phyloP scores from a whole-genome alignment of 2,888 invertebrate genomes.

The Andrena dorsata region DNA sequence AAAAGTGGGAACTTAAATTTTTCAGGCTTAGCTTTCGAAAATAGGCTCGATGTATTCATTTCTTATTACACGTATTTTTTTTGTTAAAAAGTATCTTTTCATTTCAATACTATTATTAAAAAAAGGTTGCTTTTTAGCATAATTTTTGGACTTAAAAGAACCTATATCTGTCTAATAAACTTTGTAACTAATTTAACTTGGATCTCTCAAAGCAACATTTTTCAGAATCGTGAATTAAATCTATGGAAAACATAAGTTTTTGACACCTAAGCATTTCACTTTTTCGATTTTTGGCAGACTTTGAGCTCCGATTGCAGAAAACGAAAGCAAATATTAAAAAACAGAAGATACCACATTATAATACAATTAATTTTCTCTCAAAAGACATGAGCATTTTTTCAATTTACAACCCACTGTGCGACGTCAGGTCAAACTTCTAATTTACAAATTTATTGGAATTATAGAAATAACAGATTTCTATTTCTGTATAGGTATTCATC shows the following conservation, averaged over 20 bases:
- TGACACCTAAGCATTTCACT: background rate
- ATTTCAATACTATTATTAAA: background rate
- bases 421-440: background rate
- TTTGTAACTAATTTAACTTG: background rate
- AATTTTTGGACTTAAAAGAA: background rate
- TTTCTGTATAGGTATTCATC: too few relatives aligned
- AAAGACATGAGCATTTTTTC: background rate
- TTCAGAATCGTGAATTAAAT: background rate
- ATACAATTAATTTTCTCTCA: background rate
- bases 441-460: too few relatives aligned
- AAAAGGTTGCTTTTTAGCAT: too few relatives aligned
- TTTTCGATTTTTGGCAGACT: background rate
- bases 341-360: background rate
- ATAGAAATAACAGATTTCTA: too few relatives aligned
- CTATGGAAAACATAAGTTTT: background rate
- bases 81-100: background rate
- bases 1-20: too few relatives aligned
- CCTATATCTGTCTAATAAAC: background rate
- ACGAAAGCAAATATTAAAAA: background rate
- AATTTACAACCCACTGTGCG: background rate
- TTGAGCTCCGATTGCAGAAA: background rate
- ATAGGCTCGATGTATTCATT: too few relatives aligned
- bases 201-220: background rate
- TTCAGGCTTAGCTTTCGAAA: too few relatives aligned
- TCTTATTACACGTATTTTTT: too few relatives aligned